Conservation (phyloP, 1,140 invertebrate genomes). For the Anoplophora glabripennis region DNA sequence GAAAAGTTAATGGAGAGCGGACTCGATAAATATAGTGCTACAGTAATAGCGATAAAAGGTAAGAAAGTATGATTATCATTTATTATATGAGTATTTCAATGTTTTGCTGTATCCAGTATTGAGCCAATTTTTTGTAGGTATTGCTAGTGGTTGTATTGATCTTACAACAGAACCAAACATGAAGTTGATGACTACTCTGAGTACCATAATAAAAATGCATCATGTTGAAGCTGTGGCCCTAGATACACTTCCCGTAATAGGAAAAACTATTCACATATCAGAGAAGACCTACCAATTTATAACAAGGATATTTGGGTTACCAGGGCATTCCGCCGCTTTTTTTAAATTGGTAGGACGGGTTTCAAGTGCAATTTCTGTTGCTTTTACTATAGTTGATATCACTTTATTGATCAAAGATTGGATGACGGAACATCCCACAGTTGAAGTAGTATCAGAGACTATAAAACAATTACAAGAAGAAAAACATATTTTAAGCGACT, state of each 20-base stretch:
- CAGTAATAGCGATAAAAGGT: slow-evolving; percentile 25
- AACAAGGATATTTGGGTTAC: slow-evolving; percentile 25
- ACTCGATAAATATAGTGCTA: slow-evolving; percentile 15
- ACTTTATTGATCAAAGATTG: slow-evolving; percentile 26
- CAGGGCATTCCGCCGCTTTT: slow-evolving; percentile 10
- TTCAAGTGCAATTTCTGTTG: slow-evolving; percentile 23
- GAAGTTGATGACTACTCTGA: slow-evolving; percentile 18
- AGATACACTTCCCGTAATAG: slow-evolving; percentile 25
- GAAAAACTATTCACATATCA: slow-evolving; percentile 28
- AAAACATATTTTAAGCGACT: slow-evolving; percentile 17
- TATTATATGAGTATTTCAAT: too few species aligned
- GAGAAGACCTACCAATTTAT: slow-evolving; percentile 30
- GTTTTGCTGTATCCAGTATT: too few species aligned
- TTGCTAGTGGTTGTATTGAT: slow-evolving; percentile 28
- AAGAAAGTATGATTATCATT: too few species aligned
- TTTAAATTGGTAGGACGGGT: slow-evolving; percentile 21
- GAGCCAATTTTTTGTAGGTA: slow-evolving; percentile 17
- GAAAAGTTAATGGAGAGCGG: slow-evolving; percentile 17
- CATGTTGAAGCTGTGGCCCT: slow-evolving; percentile 22
- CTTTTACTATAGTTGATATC: slow-evolving; percentile 26
- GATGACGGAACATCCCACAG: slow-evolving; percentile 25
- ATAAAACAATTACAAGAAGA: slow-evolving; percentile 21
- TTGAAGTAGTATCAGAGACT: slow-evolving; percentile 24
- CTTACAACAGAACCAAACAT: slow-evolving; percentile 27
- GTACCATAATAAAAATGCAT: slow-evolving; percentile 25